Percentiles rank a stretch among this genome's conserved stretches.
These are phyloP conservation scores for Nibea albiflora DNA, from an alignment of 2,113 vertebrate genomes.

Conservation along the genomic window DNA sequence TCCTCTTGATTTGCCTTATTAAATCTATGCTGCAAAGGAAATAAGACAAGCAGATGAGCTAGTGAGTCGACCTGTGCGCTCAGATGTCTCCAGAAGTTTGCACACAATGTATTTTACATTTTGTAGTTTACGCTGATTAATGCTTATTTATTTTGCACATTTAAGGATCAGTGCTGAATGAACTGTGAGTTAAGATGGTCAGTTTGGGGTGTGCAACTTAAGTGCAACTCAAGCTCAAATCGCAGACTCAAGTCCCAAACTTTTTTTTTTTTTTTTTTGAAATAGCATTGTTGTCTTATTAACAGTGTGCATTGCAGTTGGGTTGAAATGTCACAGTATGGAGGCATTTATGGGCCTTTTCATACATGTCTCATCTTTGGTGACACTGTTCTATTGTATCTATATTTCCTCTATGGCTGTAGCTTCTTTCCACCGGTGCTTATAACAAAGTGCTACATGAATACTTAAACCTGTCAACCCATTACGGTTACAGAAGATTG, in stretches of 20 bases:
- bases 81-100: background rate
- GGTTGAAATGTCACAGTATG: too few relatives aligned
- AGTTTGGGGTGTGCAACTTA: background rate
- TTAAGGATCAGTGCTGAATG: background rate
- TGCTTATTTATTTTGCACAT: background rate
- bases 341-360: too few relatives aligned
- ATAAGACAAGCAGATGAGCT: background rate
- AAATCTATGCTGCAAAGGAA: background rate
- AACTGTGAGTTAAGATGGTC: background rate
- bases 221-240: too few relatives aligned
- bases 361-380: too few relatives aligned
- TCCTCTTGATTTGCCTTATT: background rate
- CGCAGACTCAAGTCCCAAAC: too few relatives aligned
- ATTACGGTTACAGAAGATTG: background rate
- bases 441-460: background rate
- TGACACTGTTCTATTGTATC: too few relatives aligned
- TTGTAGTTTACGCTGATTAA: background rate
- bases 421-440: background rate
- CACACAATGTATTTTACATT: background rate
- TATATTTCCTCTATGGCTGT: background rate
- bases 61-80: background rate
- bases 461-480: background rate
- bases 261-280: too few relatives aligned
- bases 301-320: too few relatives aligned
- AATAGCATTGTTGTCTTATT: too few relatives aligned